phyloP scores from a whole-genome alignment of 1,140 invertebrate species.

The Phthorimaea operculella region DNA sequence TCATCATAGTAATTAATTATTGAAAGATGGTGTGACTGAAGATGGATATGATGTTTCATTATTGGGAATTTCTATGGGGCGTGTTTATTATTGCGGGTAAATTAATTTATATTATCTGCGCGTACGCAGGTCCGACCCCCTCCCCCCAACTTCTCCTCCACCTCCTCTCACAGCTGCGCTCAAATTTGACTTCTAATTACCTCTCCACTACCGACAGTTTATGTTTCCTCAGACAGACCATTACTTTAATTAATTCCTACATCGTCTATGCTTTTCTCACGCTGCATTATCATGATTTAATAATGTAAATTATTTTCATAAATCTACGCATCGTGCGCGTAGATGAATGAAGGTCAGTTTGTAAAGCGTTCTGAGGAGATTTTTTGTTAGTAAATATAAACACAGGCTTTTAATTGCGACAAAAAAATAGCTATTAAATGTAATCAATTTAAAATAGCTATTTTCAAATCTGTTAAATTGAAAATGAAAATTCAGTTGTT shows the following conservation, averaged over 20 bases:
- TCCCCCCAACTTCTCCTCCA: slow-evolving; percentile 3
- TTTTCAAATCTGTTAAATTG: no score
- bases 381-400: no score
- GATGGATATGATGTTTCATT: no score
- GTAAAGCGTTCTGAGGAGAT: no score
- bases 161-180: slow-evolving; percentile 24
- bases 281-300: slow-evolving; percentile 28
- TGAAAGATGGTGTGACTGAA: no score
- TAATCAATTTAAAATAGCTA: no score
- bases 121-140: slow-evolving; percentile 23
- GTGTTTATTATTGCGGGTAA: background rate
- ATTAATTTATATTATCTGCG: slow-evolving; percentile 5
- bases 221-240: slow-evolving; percentile 48
- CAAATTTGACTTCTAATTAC: slow-evolving; percentile 53
- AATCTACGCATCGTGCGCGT: background rate
- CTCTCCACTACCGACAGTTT: slow-evolving; percentile 40
- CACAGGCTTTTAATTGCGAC: no score
- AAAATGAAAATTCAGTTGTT: no score
- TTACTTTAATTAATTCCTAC: slow-evolving; percentile 56
- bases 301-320: slow-evolving; percentile 4
- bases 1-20: no score
- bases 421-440: no score
- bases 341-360: no score
- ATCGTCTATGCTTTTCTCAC: slow-evolving; percentile 49
- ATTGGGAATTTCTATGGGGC: background rate